Evolutionary conservation across 2,797 vertebrate species (phyloP).

Genomic region (Botia kubotai): DNA sequence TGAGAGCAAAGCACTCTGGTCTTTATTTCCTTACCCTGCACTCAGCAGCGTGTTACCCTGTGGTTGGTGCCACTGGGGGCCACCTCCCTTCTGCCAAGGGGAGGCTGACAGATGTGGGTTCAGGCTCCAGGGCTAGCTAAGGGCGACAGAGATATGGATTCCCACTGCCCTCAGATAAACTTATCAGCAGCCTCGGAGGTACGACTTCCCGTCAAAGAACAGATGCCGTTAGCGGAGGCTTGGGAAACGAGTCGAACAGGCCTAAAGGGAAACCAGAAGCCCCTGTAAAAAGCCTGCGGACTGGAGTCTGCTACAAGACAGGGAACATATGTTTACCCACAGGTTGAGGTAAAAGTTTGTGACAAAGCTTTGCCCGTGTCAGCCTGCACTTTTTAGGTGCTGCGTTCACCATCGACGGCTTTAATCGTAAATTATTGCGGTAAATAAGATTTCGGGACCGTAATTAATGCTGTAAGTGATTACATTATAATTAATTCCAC

Average conservation of each 20-base stretch:
- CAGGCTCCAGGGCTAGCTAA: conserved; percentile 62
- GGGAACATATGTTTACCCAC: conserved; percentile 33
- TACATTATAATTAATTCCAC: conserved; percentile 39
- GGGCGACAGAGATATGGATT: conserved; percentile 64
- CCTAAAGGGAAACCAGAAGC: conserved; percentile 52
- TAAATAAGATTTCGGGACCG: conserved; percentile 38
- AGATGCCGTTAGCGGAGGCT: conserved; percentile 57
- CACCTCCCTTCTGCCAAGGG: conserved; percentile 46
- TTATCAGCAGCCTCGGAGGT: conserved; percentile 61
- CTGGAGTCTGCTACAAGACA: conserved; percentile 42
- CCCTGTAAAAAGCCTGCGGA: conserved; percentile 53
- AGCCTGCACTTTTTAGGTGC: conserved; percentile 5
- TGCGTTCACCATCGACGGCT: neutral
- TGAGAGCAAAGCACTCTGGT: conserved; percentile 14
- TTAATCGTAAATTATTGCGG: conserved; percentile 15
- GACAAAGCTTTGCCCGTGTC: neutral
- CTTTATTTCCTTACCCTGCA: conserved; percentile 31
- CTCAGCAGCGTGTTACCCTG: conserved; percentile 32
- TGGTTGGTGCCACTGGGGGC: conserved; percentile 46
- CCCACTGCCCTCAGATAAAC: conserved; percentile 65
- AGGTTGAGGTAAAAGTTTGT: conserved; percentile 33
- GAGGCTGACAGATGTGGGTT: conserved; percentile 58
- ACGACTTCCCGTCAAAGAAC: conserved; percentile 61
- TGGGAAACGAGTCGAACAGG: conserved; percentile 50
- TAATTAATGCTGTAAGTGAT: conserved; percentile 46